Evolutionary conservation across 53 echinoderm and acorn worm species (phyloP), one percentile per base, ranked within the genome.

Genomic region (Holothuria scabra): DNA sequence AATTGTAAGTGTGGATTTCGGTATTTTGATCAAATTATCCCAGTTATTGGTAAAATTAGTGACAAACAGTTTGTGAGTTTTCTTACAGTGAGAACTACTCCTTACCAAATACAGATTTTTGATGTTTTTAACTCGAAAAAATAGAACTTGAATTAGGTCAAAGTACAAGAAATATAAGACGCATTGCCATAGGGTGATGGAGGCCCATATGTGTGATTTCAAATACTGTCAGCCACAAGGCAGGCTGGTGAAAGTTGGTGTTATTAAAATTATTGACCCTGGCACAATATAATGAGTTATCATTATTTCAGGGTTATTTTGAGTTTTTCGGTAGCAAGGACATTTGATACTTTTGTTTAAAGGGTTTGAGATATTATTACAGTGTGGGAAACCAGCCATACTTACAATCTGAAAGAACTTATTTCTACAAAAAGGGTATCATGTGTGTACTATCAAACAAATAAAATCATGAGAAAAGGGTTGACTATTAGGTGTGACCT

Each of bases 21-120:
- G 78, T 64, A 81, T 81, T 81, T 81, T 81, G 82, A 81, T 81
- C 82, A 81, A 81, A 81, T 81, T 81, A 81, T 81, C 65, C 82
- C 65, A 64, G 82, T 81, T 81, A 61, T 81, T 63, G 82, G 65
- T 63, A 64, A 78, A 81, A 81, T 81, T 81, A 81, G 65, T 41
- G 82, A 61, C 82, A 81, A 64, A 64, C 56, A 63, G 62, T 81
- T 64, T 81, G 62, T 64, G 65, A 48, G 65, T 81, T 81, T 61
- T 64, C 64, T 48, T 41, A 81, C 64, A 81, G 59, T 56, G 57
- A 79, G 79, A 79, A 58, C 57, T 28, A 49, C 28, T 57, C 33
- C 49, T 79, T 81, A 10, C 65, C 48, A 48, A 63, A 81, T 81
- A 81, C 82, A 81, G 65, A 81, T 81, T 81, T 63, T 64, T 81